phyloP scores from a whole-genome alignment of 2,888 invertebrate species.

The Lydus trimaculatus region DNA sequence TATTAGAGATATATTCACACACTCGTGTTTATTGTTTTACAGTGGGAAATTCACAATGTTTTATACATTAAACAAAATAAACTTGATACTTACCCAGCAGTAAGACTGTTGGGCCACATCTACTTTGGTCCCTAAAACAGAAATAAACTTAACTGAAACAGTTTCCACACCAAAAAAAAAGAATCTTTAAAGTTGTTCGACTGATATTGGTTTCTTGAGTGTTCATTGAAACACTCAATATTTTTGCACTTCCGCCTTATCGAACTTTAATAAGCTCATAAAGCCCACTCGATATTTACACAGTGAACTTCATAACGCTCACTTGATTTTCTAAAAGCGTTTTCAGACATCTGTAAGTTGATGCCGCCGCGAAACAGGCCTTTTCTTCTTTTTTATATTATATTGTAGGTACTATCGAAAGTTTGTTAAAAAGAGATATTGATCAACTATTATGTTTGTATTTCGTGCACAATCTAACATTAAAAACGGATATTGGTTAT shows the following conservation, averaged over 20 bases:
- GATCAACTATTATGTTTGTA: conserved; percentile 37
- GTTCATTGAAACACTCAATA: not conserved
- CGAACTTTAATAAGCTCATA: conserved; percentile 35
- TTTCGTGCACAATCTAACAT: conserved; percentile 47
- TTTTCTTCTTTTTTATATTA: not conserved
- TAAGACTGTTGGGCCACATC: conserved; percentile 64
- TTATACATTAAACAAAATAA: not conserved
- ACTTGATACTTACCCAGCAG: conserved; percentile 60
- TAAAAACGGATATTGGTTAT: conserved; percentile 49
- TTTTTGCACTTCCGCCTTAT: conserved; percentile 33
- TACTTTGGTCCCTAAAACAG: conserved; percentile 58
- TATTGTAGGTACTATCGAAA: not conserved
- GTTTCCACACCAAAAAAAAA: conserved; percentile 6
- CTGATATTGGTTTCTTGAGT: not conserved
- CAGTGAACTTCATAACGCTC: conserved; percentile 47
- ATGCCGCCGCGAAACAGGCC: conserved; percentile 9
- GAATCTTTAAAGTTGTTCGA: conserved; percentile 3
- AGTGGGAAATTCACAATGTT: conserved; percentile 23
- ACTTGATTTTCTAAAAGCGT: conserved; percentile 47
- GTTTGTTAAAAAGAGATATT: conserved; percentile 24
- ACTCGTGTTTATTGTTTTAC: conserved; percentile 41
- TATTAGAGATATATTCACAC: conserved; percentile 45
- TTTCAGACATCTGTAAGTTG: conserved; percentile 47
- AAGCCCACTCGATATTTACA: conserved; percentile 50
- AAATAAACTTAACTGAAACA: conserved; percentile 19